Evolutionary conservation across 2,888 invertebrate genomes (phyloP).

Genomic region (Eupithecia tripunctaria): DNA sequence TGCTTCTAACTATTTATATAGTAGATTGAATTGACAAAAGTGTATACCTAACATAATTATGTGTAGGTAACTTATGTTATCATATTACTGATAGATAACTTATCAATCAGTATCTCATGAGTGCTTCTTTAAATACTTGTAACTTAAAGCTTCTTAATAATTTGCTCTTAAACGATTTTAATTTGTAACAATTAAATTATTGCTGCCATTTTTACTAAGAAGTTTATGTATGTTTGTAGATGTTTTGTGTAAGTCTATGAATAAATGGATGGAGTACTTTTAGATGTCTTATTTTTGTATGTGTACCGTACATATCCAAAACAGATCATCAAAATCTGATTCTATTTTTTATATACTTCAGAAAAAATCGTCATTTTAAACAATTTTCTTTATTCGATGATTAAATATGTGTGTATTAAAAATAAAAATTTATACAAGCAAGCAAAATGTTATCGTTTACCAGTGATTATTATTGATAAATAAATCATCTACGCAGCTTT

Average conservation of each 20-base stretch:
- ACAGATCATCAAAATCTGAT: background rate
- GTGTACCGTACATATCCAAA: background rate
- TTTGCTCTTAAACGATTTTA: slow-evolving; percentile 33
- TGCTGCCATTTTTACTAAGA: slow-evolving; percentile 18
- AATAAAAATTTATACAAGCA: slow-evolving; percentile 3
- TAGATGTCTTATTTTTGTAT: slow-evolving; percentile 31
- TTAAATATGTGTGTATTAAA: slow-evolving; percentile 1
- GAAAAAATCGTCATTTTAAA: background rate
- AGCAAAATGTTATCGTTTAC: background rate
- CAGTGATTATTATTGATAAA: background rate
- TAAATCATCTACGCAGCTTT: background rate
- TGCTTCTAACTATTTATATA: slow-evolving; percentile 46
- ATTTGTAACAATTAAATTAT: slow-evolving; percentile 7
- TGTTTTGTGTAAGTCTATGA: slow-evolving; percentile 38
- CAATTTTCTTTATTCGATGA: background rate
- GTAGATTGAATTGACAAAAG: slow-evolving; percentile 12
- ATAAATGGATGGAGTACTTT: slow-evolving; percentile 46
- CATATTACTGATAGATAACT: no score
- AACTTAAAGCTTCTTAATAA: slow-evolving; percentile 26
- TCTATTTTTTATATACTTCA: background rate
- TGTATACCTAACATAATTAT: no score
- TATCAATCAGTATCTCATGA: background rate
- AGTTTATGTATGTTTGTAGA: slow-evolving; percentile 30
- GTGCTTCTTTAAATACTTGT: slow-evolving; percentile 18
- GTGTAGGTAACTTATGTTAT: background rate